Evolutionary conservation across 2,113 vertebrate species (phyloP).

Genomic region (Pygoscelis antarcticus): DNA sequence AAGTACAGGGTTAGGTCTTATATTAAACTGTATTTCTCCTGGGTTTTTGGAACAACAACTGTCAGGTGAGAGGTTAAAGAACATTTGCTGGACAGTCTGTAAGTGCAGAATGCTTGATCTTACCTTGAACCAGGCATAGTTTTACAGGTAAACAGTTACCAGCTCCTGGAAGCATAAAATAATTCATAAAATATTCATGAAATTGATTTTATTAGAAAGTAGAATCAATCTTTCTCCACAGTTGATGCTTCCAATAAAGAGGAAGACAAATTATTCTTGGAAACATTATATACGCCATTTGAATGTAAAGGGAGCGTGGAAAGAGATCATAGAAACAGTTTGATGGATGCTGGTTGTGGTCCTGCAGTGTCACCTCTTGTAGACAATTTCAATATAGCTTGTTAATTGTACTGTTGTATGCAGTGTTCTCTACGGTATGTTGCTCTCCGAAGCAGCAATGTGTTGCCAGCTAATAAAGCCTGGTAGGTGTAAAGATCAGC

Average conservation of each 20-base stretch:
- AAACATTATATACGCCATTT: background rate
- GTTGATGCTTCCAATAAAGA: background rate
- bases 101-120: background rate
- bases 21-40: background rate
- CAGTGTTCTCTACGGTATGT: background rate
- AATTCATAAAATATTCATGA: background rate
- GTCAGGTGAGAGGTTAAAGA: background rate
- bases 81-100: background rate
- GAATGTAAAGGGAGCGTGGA: background rate
- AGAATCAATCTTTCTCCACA: background rate
- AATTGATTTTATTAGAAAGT: conserved; percentile 7
- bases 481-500: background rate
- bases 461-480: conserved; percentile 25
- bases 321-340: background rate
- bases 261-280: background rate
- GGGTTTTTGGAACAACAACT: background rate
- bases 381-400: background rate
- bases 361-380: background rate
- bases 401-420: background rate
- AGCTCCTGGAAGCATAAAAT: background rate
- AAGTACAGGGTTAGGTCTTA: background rate
- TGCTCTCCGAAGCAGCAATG: background rate
- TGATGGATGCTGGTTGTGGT: background rate
- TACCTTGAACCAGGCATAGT: background rate
- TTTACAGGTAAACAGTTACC: background rate